phyloP scores from a whole-genome alignment of 2,888 invertebrate genomes.

The Leucophora obtusa region DNA sequence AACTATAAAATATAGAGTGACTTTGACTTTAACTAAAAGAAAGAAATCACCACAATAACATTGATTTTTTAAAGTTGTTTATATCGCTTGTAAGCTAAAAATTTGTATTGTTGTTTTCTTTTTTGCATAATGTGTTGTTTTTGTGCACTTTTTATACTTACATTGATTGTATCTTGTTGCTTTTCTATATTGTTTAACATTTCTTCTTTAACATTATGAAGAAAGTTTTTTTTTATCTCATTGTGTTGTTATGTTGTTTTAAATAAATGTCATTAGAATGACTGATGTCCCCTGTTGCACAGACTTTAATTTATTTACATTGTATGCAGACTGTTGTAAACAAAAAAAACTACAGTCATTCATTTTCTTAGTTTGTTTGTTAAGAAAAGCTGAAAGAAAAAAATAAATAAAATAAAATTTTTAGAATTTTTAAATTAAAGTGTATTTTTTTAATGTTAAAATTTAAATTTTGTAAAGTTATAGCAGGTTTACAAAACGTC shows the following conservation, averaged over 20 bases:
- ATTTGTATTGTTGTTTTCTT: background rate
- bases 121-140: background rate
- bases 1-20: background rate
- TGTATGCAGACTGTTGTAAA: constrained; percentile 51
- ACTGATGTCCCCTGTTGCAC: constrained; percentile 56
- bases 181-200: background rate
- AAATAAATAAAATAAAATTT: background rate
- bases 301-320: constrained; percentile 50
- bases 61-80: background rate
- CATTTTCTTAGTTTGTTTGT: constrained; percentile 9
- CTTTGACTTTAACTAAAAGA: constrained; percentile 12
- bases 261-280: constrained; percentile 59
- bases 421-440: background rate
- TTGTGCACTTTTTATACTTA: background rate
- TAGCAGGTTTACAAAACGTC: too few relatives aligned
- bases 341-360: constrained; percentile 26
- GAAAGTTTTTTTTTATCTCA: background rate
- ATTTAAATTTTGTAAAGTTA: too few relatives aligned
- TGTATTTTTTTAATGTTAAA: too few relatives aligned
- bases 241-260: constrained; percentile 34
- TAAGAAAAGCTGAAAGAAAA: constrained; percentile 13
- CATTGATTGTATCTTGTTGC: background rate
- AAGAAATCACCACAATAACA: constrained; percentile 18
- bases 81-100: background rate
- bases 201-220: background rate